A percentile compares a stretch with the other conserved stretches of the same genome.
Evolutionary conservation across 2,113 vertebrate species (phyloP).

Genomic region (Siniperca chuatsi): DNA sequence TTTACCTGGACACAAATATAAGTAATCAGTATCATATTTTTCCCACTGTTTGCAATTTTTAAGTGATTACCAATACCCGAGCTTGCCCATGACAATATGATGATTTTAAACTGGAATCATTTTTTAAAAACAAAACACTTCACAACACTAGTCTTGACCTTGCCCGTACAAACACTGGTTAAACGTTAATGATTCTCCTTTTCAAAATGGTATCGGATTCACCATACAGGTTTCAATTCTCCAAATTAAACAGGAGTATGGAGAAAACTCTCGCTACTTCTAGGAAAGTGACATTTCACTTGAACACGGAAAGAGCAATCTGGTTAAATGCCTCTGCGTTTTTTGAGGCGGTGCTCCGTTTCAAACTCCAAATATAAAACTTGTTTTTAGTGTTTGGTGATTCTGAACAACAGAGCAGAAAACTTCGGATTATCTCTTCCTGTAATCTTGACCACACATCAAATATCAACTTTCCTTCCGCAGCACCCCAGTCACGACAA

Average conservation of each 20-base stretch:
- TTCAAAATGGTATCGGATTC: neutral
- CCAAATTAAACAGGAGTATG: neutral
- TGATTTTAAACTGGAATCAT: neutral
- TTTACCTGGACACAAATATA: neutral
- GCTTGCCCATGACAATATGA: neutral
- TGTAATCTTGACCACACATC: neutral
- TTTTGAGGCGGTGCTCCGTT: neutral
- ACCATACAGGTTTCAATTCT: neutral
- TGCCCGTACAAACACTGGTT: conserved; percentile 4
- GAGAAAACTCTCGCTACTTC: too few relatives aligned
- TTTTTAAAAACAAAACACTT: neutral
- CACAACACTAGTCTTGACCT: neutral
- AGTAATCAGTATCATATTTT: neutral
- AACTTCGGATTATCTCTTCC: neutral
- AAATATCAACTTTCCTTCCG: neutral
- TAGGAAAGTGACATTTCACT: neutral
- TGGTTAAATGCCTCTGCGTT: neutral
- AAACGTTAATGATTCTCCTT: neutral
- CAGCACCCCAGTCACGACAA: neutral
- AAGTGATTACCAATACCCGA: neutral
- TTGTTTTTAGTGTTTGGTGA: too few relatives aligned
- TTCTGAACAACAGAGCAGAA: neutral
- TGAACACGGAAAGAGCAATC: neutral
- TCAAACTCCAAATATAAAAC: neutral
- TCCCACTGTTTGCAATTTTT: too few relatives aligned